These are phyloP conservation scores for Argynnis bischoffii DNA, from an alignment of 2,888 invertebrate genomes.

Conservation along the genomic window DNA sequence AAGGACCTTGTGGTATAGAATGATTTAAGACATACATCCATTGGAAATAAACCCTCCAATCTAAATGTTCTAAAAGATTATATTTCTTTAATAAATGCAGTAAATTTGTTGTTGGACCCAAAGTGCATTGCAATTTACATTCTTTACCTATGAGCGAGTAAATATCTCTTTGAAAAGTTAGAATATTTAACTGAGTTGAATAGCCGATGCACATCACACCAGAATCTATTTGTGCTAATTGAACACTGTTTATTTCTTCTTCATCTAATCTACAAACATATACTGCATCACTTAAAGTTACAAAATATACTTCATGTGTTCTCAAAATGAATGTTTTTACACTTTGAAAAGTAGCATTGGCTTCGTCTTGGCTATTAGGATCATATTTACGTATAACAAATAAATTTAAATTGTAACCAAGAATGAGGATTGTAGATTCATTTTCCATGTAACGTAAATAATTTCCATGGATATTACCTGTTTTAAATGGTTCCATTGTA, in stretches of 20 bases:
- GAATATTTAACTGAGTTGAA: constrained; percentile 47
- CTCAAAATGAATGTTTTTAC: constrained; percentile 55
- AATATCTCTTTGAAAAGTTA: constrained; percentile 56
- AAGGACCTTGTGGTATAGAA: constrained; percentile 52
- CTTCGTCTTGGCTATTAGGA: constrained; percentile 35
- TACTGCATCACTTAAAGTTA: constrained; percentile 54
- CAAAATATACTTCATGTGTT: constrained; percentile 50
- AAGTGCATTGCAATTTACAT: constrained; percentile 41
- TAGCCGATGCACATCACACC: constrained; percentile 56
- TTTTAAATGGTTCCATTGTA: constrained; percentile 48
- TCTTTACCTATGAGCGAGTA: constrained; percentile 47
- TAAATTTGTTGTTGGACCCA: constrained; percentile 50
- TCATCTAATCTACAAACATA: constrained; percentile 47
- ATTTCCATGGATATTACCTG: constrained; percentile 49
- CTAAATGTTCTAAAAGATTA: constrained; percentile 61
- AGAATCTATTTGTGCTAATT: constrained; percentile 45
- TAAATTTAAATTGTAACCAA: constrained; percentile 50
- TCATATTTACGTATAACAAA: constrained; percentile 51
- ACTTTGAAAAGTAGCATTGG: constrained; percentile 47
- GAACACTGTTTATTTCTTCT: constrained; percentile 35
- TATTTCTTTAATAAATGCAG: constrained; percentile 49
- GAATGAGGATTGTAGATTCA: constrained; percentile 48
- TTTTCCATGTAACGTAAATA: constrained; percentile 60
- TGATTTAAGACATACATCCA: constrained; percentile 59
- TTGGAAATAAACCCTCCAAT: constrained; percentile 62